A percentile compares a stretch with the other conserved stretches of the same genome.
These are phyloP conservation scores for Myiopsitta monachus DNA, from an alignment of 2,113 vertebrate species.

Conservation along the genomic window DNA sequence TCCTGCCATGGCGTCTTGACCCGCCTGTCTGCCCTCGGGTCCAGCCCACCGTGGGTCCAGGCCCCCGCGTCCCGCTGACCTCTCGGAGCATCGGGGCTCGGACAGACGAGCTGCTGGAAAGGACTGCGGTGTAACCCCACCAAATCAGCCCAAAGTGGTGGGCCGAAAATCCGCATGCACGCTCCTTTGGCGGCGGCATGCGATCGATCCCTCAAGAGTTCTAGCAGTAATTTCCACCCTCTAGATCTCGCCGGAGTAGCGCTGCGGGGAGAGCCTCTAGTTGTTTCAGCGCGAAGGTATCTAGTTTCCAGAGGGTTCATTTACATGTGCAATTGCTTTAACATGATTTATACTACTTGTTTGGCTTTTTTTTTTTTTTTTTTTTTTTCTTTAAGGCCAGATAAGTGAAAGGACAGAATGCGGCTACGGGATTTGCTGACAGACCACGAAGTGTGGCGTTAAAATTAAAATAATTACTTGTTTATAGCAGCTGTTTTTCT, in stretches of 20 bases:
- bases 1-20: neutral
- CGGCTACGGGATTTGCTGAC: constrained; percentile 11
- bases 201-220: neutral
- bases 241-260: neutral
- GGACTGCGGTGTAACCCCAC: neutral
- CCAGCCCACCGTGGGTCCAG: no score
- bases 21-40: no score
- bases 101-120: neutral
- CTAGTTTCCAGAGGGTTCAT: constrained; percentile 10
- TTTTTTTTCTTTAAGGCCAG: neutral
- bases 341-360: constrained; percentile 11
- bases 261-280: neutral
- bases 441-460: constrained; percentile 27
- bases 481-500: neutral
- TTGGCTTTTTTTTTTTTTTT: no score
- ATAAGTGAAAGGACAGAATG: constrained; percentile 8
- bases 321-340: constrained; percentile 32
- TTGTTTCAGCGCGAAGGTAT: neutral
- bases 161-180: neutral
- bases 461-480: constrained; percentile 56
- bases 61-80: neutral
- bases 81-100: neutral
- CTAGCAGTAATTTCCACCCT: neutral
- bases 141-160: neutral
- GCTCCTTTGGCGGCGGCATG: neutral